Conservation (phyloP, 1,140 invertebrate species). For the Drosophila bocqueti region DNA sequence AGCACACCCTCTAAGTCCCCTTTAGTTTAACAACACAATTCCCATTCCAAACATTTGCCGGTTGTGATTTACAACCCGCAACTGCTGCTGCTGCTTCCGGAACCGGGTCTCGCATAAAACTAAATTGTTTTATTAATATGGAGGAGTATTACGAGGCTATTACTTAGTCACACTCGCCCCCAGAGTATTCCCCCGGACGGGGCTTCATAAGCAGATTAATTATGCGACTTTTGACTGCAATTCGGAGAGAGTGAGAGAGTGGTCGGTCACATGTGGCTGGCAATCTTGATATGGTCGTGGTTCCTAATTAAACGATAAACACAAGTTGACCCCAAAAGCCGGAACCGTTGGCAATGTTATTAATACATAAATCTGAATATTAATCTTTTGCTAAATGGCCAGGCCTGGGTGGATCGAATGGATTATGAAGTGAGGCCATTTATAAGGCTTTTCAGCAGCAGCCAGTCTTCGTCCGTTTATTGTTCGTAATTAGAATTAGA, state of each 20-base stretch:
- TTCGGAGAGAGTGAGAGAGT: constrained; percentile 1
- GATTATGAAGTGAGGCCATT: constrained; percentile 70
- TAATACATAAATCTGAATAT: constrained; percentile 82
- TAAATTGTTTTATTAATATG: constrained; percentile 75
- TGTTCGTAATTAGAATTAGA: constrained; percentile 79
- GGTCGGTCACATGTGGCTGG: constrained; percentile 59
- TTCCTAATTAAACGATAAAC: constrained; percentile 78
- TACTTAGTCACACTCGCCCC: constrained; percentile 71
- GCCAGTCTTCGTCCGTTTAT: constrained; percentile 67
- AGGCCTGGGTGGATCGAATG: constrained; percentile 27
- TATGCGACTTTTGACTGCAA: constrained; percentile 74
- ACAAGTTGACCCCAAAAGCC: constrained; percentile 66
- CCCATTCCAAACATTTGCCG: constrained; percentile 12
- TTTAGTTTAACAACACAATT: background rate
- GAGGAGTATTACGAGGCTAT: constrained; percentile 65
- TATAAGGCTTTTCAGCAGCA: constrained; percentile 55
- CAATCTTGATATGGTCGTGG: constrained; percentile 41
- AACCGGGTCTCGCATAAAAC: constrained; percentile 47
- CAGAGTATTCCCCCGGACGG: constrained; percentile 6
- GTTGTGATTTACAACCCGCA: constrained; percentile 59
- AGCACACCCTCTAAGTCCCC: background rate
- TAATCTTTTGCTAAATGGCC: constrained; percentile 54
- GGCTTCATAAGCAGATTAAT: constrained; percentile 77
- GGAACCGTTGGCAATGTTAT: constrained; percentile 58
- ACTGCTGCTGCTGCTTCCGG: constrained; percentile 29